These are phyloP conservation scores for Agrotis puta DNA, from an alignment of 2,888 invertebrate genomes.

Conservation along the genomic window DNA sequence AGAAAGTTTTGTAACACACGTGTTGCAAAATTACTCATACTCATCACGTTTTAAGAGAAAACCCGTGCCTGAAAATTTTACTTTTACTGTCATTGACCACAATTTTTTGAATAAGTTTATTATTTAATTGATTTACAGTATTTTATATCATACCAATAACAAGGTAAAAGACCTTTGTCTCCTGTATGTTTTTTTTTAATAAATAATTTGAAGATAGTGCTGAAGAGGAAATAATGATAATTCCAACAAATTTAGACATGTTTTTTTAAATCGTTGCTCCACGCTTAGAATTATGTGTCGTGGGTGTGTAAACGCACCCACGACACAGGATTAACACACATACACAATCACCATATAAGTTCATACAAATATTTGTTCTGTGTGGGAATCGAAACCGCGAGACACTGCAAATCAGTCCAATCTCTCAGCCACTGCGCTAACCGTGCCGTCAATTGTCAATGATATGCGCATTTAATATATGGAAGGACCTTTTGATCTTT, in stretches of 20 bases:
- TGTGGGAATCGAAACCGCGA: too few relatives aligned
- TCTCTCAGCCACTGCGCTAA: too few relatives aligned
- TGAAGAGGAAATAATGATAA: background rate
- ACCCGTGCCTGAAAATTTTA: background rate
- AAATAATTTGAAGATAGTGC: background rate
- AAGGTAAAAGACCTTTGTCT: background rate
- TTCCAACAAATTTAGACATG: background rate
- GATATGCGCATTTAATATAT: slow-evolving; percentile 1
- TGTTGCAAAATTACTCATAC: background rate
- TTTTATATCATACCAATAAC: background rate
- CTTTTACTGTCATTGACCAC: background rate
- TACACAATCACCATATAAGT: too few relatives aligned
- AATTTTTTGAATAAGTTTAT: background rate
- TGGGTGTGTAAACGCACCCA: too few relatives aligned
- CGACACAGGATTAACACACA: too few relatives aligned
- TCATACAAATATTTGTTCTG: too few relatives aligned
- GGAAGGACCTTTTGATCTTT: background rate
- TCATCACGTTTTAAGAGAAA: background rate
- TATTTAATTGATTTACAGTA: background rate
- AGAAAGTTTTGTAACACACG: background rate
- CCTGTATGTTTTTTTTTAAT: background rate
- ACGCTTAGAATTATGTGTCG: too few relatives aligned
- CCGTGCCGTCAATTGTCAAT: background rate
- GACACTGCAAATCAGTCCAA: too few relatives aligned
- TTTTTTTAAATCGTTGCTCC: too few relatives aligned